Conservation (phyloP, 2,113 vertebrate genomes). For the Nymphicus hollandicus region DNA sequence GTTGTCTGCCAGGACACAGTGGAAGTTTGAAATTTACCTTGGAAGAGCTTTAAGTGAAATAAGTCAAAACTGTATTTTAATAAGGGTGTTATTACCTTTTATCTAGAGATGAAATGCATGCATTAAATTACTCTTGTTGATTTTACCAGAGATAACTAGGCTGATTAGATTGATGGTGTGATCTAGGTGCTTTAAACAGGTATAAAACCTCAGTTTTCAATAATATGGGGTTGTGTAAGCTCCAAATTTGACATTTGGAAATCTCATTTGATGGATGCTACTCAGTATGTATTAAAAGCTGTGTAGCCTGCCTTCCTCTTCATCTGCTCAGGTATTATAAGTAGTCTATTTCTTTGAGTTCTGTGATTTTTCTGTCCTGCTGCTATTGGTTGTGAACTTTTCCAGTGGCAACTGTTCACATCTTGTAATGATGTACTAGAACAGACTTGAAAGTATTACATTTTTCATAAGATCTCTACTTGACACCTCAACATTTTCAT, state of each 20-base stretch:
- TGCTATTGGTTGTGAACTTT: not conserved
- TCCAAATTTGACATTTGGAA: not conserved
- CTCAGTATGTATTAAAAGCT: not conserved
- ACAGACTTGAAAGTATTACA: not conserved
- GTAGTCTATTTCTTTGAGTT: not conserved
- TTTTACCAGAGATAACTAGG: not conserved
- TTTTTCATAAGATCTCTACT: not conserved
- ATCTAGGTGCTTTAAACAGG: not conserved
- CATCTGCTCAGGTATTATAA: not conserved
- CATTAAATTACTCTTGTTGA: not conserved
- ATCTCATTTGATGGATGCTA: not conserved
- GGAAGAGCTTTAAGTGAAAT: not conserved
- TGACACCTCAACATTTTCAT: not conserved
- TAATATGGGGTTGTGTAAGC: not conserved
- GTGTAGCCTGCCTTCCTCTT: not conserved
- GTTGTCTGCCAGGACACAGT: not conserved
- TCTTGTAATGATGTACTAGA: not conserved
- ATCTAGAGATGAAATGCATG: not conserved
- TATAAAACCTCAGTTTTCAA: not conserved
- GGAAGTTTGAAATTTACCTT: not conserved
- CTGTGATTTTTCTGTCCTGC: not conserved
- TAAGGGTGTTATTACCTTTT: not conserved
- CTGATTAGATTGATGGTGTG: not conserved
- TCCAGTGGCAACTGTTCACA: not conserved
- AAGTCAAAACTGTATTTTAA: not conserved